Percentiles rank a stretch among this genome's conserved stretches.
Evolutionary conservation across 2,888 invertebrate species (phyloP).

Genomic region (Pyrocoelia pectoralis): DNA sequence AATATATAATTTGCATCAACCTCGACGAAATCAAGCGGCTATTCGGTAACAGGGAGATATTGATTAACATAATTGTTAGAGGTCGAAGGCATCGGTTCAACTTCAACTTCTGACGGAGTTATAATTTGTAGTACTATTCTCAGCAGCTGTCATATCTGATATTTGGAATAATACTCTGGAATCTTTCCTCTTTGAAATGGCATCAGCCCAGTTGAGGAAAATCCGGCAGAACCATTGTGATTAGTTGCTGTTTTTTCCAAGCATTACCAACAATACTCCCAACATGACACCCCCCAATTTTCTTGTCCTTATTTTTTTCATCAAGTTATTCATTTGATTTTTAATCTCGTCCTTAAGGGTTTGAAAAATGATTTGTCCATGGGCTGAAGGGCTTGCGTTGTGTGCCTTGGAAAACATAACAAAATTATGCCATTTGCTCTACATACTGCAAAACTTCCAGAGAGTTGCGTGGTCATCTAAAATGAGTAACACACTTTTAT

Average conservation of each 20-base stretch:
- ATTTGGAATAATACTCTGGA: constrained; percentile 4
- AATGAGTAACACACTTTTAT: constrained; percentile 4
- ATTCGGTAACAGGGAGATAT: too few relatives aligned
- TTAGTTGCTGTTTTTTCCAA: constrained; percentile 7
- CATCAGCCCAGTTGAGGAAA: constrained; percentile 5
- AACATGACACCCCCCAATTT: neutral
- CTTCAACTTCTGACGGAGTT: constrained; percentile 8
- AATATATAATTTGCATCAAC: too few relatives aligned
- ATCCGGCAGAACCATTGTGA: constrained; percentile 3
- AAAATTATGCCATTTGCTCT: constrained; percentile 8
- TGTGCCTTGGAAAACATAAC: constrained; percentile 5
- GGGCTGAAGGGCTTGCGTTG: neutral
- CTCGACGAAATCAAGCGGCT: neutral
- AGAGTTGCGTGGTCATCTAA: neutral
- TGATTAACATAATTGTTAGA: neutral
- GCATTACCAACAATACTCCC: constrained; percentile 1
- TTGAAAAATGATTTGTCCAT: constrained; percentile 2
- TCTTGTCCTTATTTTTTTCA: neutral
- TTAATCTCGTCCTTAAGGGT: neutral
- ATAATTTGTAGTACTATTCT: constrained; percentile 8
- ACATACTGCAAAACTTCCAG: constrained; percentile 1
- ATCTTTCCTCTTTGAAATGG: constrained; percentile 1
- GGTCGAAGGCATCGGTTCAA: constrained; percentile 2
- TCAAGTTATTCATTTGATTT: constrained; percentile 5
- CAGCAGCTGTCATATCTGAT: constrained; percentile 3